Conservation (phyloP, 1,140 invertebrate genomes). For the Nilaparvata lugens region DNA sequence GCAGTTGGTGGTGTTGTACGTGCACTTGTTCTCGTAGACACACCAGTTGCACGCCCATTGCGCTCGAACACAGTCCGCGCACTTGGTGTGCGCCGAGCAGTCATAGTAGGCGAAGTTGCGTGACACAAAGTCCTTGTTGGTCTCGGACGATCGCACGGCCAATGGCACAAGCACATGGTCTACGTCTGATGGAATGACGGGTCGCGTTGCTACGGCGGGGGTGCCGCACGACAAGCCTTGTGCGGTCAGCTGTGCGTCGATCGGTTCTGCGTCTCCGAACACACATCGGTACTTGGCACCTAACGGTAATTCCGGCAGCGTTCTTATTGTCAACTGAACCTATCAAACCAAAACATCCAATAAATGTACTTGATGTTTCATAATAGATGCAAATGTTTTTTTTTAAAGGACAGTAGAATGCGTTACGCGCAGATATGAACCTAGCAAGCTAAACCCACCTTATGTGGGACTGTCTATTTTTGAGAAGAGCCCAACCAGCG, state of each 20-base stretch:
- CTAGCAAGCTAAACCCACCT: too few relatives aligned
- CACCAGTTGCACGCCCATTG: conserved; percentile 95
- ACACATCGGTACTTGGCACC: conserved; percentile 92
- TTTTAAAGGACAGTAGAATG: too few relatives aligned
- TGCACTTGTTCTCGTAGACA: conserved; percentile 89
- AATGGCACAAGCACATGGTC: conserved; percentile 87
- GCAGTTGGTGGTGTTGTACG: conserved; percentile 74
- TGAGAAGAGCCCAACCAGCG: too few relatives aligned
- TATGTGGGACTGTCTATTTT: too few relatives aligned
- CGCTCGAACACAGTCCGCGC: conserved; percentile 74
- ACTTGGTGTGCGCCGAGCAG: conserved; percentile 79
- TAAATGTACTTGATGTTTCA: too few relatives aligned
- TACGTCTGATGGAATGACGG: conserved; percentile 63
- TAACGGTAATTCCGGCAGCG: conserved; percentile 75
- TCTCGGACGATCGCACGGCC: conserved; percentile 87
- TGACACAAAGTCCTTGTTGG: conserved; percentile 92
- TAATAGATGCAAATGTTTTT: too few relatives aligned
- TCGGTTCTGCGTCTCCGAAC: conserved; percentile 74
- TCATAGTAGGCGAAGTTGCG: conserved; percentile 90
- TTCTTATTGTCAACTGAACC: conserved; percentile 79
- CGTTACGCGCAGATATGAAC: too few relatives aligned
- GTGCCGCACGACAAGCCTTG: conserved; percentile 78
- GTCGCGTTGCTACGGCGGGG: conserved; percentile 64
- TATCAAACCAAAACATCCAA: too few relatives aligned
- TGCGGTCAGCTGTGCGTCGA: conserved; percentile 71